Percentiles rank a stretch among this genome's conserved stretches.
Conservation (phyloP, 2,113 vertebrate species). For the Rhabdornis inornatus region DNA sequence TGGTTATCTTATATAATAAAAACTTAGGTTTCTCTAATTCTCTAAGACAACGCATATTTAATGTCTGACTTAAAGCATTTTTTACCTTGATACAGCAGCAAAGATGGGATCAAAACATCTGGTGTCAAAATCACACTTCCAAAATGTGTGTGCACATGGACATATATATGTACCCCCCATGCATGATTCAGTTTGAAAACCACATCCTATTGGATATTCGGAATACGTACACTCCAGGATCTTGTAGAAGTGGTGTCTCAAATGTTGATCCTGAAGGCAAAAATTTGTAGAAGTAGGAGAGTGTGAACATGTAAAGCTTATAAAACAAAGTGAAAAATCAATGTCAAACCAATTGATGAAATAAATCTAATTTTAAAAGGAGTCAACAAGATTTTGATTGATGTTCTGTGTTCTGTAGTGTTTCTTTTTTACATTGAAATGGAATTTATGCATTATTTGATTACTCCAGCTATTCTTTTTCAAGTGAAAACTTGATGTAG, state of each 20-base stretch:
- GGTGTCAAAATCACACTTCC: background rate
- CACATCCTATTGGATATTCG: accelerated
- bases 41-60: background rate
- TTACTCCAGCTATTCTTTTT: background rate
- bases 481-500: background rate
- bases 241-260: background rate
- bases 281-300: background rate
- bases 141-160: background rate
- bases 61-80: background rate
- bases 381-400: background rate
- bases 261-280: background rate
- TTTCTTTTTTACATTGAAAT: background rate
- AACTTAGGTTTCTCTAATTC: background rate
- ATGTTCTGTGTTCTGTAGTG: background rate
- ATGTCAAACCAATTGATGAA: background rate
- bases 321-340: background rate
- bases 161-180: background rate
- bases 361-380: background rate
- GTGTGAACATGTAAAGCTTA: background rate
- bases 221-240: background rate
- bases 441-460: background rate
- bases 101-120: background rate
- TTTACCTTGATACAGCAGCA: background rate
- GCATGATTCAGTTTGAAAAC: background rate
- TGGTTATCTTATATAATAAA: background rate